These are phyloP conservation scores for Archivesica marissinica DNA, from an alignment of 1,140 invertebrate genomes.

Conservation along the genomic window DNA sequence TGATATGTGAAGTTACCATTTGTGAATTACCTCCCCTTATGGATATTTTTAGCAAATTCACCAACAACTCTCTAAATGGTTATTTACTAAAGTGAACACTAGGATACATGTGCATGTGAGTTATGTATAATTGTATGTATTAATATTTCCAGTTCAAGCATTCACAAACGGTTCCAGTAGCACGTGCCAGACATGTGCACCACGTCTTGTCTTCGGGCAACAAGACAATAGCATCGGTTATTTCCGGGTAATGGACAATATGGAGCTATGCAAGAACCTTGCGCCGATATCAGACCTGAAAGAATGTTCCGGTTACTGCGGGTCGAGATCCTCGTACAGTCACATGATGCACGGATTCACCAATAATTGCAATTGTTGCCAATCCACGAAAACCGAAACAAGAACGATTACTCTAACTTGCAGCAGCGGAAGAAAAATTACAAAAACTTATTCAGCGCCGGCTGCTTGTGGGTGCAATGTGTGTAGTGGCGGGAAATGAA, in stretches of 20 bases:
- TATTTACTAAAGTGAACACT: too few species aligned
- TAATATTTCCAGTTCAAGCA: constrained; percentile 9
- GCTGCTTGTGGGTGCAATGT: constrained; percentile 65
- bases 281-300: constrained; percentile 63
- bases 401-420: constrained; percentile 63
- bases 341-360: constrained; percentile 63
- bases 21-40: too few species aligned
- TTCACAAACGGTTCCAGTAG: not conserved
- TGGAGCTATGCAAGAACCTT: constrained; percentile 64
- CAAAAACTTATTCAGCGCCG: constrained; percentile 63
- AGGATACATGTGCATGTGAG: too few species aligned
- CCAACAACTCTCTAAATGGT: too few species aligned
- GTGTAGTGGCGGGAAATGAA: constrained; percentile 56
- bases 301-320: constrained; percentile 69
- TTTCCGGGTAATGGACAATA: constrained; percentile 60
- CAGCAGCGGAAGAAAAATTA: constrained; percentile 60
- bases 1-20: too few species aligned
- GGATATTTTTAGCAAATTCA: too few species aligned
- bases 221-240: constrained; percentile 62
- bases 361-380: constrained; percentile 69
- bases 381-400: constrained; percentile 48
- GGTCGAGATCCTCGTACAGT: constrained; percentile 61
- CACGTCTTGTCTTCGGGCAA: constrained; percentile 59
- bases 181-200: constrained; percentile 57
- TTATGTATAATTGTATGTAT: not conserved